Conservation (phyloP, 2,113 vertebrate genomes). For the Phyllostomus hastatus region DNA sequence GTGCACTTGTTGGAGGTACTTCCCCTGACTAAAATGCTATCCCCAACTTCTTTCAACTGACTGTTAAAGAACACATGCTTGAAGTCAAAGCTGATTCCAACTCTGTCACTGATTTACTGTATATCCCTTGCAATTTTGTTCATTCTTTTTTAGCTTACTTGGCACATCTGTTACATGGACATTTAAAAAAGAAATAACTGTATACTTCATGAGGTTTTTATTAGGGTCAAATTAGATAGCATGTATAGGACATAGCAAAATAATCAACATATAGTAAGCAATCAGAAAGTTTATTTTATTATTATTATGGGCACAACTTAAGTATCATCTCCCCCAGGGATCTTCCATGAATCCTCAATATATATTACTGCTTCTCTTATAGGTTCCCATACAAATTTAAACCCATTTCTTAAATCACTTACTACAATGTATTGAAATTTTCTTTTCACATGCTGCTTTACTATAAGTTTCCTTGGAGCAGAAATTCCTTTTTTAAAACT, state of each 20-base stretch:
- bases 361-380: neutral
- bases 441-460: neutral
- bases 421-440: neutral
- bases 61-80: neutral
- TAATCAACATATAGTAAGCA: neutral
- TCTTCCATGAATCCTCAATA: neutral
- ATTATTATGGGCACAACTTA: neutral
- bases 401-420: neutral
- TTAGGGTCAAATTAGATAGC: neutral
- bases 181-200: neutral
- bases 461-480: neutral
- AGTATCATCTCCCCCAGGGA: neutral
- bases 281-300: neutral
- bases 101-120: neutral
- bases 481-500: neutral
- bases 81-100: neutral
- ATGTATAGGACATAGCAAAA: neutral
- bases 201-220: neutral
- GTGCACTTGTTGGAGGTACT: neutral
- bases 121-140: neutral
- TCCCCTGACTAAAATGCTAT: neutral
- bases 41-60: neutral
- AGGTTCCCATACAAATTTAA: rapidly evolving
- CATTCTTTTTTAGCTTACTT: neutral
- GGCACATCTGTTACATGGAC: neutral